phyloP scores from a whole-genome alignment of 2,113 vertebrate genomes.

The Cryptoleucopteryx plumbea region DNA sequence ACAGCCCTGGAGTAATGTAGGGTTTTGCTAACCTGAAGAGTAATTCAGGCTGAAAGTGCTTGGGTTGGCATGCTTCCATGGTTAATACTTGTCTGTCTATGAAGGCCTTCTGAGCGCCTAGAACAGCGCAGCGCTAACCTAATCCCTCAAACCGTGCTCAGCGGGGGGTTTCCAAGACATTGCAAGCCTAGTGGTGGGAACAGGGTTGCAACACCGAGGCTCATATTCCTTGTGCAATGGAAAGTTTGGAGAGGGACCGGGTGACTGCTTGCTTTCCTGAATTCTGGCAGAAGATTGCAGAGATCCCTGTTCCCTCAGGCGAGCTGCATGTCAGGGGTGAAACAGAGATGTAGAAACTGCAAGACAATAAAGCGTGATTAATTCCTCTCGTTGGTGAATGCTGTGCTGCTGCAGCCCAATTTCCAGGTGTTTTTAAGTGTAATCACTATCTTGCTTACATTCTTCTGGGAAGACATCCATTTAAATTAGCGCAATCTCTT shows the following conservation, averaged over 20 bases:
- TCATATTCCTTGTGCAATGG: conserved; percentile 9
- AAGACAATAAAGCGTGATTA: not conserved
- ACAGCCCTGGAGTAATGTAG: not conserved
- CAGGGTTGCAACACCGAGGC: not conserved
- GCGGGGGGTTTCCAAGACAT: not conserved
- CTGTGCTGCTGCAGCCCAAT: not conserved
- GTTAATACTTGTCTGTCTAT: fast-evolving
- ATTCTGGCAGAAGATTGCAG: not conserved
- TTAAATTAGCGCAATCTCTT: not conserved
- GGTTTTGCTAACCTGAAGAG: not conserved
- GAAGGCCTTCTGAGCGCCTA: not conserved
- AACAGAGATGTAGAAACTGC: not conserved
- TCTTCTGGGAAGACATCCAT: conserved; percentile 24
- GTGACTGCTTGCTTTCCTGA: not conserved
- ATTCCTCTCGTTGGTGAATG: not conserved
- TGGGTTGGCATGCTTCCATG: not conserved
- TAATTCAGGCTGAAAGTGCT: not conserved
- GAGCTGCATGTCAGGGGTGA: not conserved
- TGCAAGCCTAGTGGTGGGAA: not conserved
- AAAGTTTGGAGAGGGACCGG: not conserved
- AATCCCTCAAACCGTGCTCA: not conserved
- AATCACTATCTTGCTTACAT: not conserved
- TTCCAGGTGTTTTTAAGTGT: not conserved
- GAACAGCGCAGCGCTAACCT: not conserved
- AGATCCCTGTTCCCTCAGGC: not conserved